Conservation (phyloP, 2,888 invertebrate species). For the Trimorus sp. region DNA sequence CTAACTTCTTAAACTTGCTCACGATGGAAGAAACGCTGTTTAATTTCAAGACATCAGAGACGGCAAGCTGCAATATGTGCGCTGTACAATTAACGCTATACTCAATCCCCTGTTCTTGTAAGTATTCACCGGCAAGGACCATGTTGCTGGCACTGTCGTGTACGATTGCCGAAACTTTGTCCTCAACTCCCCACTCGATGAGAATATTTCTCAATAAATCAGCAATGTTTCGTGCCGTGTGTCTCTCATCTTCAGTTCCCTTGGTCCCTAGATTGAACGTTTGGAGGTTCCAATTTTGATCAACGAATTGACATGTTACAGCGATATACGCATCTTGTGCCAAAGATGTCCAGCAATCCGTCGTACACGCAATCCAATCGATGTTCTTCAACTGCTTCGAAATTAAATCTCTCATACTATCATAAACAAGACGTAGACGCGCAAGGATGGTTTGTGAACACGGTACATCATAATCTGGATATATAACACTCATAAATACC, state of each 20-base stretch:
- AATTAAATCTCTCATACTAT: constrained; percentile 5
- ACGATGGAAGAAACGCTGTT: not conserved
- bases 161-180: constrained; percentile 22
- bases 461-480: constrained; percentile 8
- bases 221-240: constrained; percentile 25
- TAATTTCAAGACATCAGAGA: constrained; percentile 6
- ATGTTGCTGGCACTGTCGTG: constrained; percentile 24
- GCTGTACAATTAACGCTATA: constrained; percentile 32
- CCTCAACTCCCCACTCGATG: constrained; percentile 14
- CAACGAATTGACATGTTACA: constrained; percentile 22
- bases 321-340: constrained; percentile 23
- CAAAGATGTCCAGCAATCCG: constrained; percentile 36
- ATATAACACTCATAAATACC: constrained; percentile 9
- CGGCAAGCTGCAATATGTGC: constrained; percentile 17
- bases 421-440: not conserved
- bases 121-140: constrained; percentile 3
- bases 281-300: constrained; percentile 10
- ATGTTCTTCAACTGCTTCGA: not conserved
- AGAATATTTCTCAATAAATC: constrained; percentile 4
- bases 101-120: not conserved
- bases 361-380: constrained; percentile 23
- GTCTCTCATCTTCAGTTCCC: constrained; percentile 1
- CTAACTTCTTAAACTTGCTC: constrained; percentile 18
- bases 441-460: constrained; percentile 14
- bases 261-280: constrained; percentile 1